phyloP scores from a whole-genome alignment of 1,140 invertebrate genomes.

The Pteromalus puparum region DNA sequence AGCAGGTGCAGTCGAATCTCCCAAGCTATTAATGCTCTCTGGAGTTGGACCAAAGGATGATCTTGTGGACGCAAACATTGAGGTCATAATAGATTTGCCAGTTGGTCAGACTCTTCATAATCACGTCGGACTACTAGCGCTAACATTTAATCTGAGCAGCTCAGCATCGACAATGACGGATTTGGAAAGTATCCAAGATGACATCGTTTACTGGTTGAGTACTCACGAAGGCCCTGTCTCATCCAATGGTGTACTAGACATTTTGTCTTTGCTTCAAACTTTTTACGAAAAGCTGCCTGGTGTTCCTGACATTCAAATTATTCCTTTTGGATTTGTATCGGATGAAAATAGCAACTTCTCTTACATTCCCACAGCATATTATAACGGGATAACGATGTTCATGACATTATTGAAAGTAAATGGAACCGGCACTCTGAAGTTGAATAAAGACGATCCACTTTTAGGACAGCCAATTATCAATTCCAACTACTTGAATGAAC shows the following conservation, averaged over 20 bases:
- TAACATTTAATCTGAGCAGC: neutral
- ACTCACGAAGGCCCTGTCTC: conserved; percentile 18
- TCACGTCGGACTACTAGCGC: neutral
- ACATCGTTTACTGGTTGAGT: conserved; percentile 5
- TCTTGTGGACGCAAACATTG: neutral
- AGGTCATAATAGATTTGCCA: neutral
- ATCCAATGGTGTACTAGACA: neutral
- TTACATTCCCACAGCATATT: neutral
- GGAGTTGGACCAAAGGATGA: conserved; percentile 11
- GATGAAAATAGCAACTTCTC: neutral
- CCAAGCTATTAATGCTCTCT: conserved; percentile 12
- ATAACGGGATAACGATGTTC: neutral
- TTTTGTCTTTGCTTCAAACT: neutral
- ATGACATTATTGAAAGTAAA: neutral
- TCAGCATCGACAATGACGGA: neutral
- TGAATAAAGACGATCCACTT: neutral
- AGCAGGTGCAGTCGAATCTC: conserved; percentile 3
- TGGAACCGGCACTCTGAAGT: neutral
- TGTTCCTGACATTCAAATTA: conserved; percentile 9
- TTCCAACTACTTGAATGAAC: neutral
- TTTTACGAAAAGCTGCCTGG: neutral
- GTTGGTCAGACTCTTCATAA: conserved; percentile 12
- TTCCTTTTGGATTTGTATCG: neutral
- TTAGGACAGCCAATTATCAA: neutral
- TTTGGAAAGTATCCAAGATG: neutral